Base-by-base conservation (phyloP, 2,113 vertebrate genomes). In the Channa maculata region DNA sequence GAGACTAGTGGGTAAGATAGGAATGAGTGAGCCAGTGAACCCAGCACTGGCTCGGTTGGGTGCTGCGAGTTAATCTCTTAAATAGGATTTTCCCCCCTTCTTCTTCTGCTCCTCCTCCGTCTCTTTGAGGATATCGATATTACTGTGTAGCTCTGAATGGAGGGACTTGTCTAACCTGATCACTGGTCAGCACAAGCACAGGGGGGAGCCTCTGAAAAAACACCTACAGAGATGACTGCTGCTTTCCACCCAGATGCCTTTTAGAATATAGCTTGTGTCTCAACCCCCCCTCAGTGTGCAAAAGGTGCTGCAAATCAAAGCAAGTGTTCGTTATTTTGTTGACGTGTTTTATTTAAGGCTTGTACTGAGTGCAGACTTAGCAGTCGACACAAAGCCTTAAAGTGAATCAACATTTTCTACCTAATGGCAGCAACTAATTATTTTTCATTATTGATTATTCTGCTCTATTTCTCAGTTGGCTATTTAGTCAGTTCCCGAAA, bases 41-140 rank as follows among this genome's bases (percentile, higher is more conserved):
- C 88, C 87, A 79, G 82, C 80, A 62, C 88, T n/a, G 83, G 84
- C 90, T 89, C 79, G 58, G 90, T 65, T 89, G 89, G 90, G 92
- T 88, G 86, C 92, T 91, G 83, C 54, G 55, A 89, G 89, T 89
- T 93, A 91, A 92, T 93, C 92, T 94, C 88, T 88, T 76, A 77
- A 83, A 92, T 89, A 71, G 87, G 82, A 87, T 86, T 88, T 86
- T 63, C 70, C 57, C 55, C 65, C 51, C 61, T 49, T 50, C 58
- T 39, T 41, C 59, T 61, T 14, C 68, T 84, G 71, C 77, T 65
- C 77, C 87, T 71, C 82, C 75, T 86, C 77, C 62, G 70, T 88
- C 88, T 90, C 73, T 87, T 82, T 77, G 86, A 85, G 89, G 79
- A 90, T 90, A 89, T 91, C 85, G 41, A 76, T 86, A 64, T 83